Base-by-base conservation (phyloP, 64 coral and sea anemone genomes). In the Montipora capricornis region DNA sequence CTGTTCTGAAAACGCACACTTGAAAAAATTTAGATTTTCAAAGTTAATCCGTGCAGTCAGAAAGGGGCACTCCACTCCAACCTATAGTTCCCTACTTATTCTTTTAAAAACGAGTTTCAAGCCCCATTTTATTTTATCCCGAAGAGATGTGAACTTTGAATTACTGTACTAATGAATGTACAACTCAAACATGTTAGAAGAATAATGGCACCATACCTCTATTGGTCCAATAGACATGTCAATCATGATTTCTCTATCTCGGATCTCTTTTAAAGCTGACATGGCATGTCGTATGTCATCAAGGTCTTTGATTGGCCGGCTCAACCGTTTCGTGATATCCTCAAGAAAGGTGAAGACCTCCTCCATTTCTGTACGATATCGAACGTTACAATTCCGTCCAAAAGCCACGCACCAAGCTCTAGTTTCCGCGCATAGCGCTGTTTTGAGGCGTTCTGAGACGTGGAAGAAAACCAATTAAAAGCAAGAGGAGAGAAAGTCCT, bases 251-350 rank as follows among this genome's bases (percentile, higher is more conserved):
- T 99, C 95, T 24, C 89, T 94, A 29, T 96, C 95, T 75, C 98
- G 76, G 55, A 96, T 96, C 92, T 99, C 98, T 49, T 94, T 99
- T 9, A 99, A 55, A 16, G 92, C 89, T 24, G 51, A 62, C 98
- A 99, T 99, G 12, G 98, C 98, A 20, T 96, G 80, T 51, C 98
- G 71, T 66, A 99, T 99, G 20, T 99, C 98, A 93, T 99, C 98
- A 12, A 99, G 81, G 48, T 99, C 98, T 78, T 99, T 99, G 68
- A 99, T 99, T 69, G 98, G 98, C 87, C 98, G 79, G 77, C 89
- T 96, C 4, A 99, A 86, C 48, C 98, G 95, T 74, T 99, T 99
- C 2, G 89, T 94, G 79, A 96, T 96, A 44, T 99, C 98, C 76
- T 99, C 98, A 20, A 99, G 20, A 22, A 96, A 92, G 47, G 92